Base-by-base conservation (phyloP, 30 jellyfish, hydroid and myxozoan species). In the Sanderia malayensis region DNA sequence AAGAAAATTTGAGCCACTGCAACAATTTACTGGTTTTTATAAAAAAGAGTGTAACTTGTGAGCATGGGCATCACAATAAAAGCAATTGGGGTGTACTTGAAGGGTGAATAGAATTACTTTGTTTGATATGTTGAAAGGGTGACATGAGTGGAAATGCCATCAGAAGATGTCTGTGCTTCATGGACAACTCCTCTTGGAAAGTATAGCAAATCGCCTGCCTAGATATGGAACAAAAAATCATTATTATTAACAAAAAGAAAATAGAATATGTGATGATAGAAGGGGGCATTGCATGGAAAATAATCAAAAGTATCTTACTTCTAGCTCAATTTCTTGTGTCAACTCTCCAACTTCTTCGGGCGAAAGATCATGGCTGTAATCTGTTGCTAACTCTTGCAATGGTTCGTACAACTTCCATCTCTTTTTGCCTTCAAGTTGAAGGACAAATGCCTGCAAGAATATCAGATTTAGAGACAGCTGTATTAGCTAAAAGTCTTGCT, bases 141-240 rank as follows among this genome's bases (percentile, higher is more conserved):
- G 4, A 90, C 32, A 44, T 90, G 97, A 15, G 91, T 62, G 21
- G 97, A 90, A 61, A 32, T 69, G 20, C 94, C 86, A 7, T 70
- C 95, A 28, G 59, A 33, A 9, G 82, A 41, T 19, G 97, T 49
- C 46, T 52, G 44, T 3, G 95, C 94, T 66, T 79, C 86, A 79
- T 75, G 93, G 0, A 90, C 79, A n/a, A 95, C 86, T 41, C 97
- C 97, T 60, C 97, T 66, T 60, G 97, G 97, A 26, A 74, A 83
- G 57, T 90, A 90, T 20, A 90, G 87, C 44, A 83, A 57, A 34
- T 90, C 97, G 32, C 97, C 97, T 0, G 94, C 79, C 97, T 90
- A 65, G 34, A 26, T 53, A 37, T 37, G 33, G 49, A 73, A 32
- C 23, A 73, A 46, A 44, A 52, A 57, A 55, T 18, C 18, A 11